Base-by-base conservation (phyloP, 2,888 invertebrate genomes). In the Eilema depressum region DNA sequence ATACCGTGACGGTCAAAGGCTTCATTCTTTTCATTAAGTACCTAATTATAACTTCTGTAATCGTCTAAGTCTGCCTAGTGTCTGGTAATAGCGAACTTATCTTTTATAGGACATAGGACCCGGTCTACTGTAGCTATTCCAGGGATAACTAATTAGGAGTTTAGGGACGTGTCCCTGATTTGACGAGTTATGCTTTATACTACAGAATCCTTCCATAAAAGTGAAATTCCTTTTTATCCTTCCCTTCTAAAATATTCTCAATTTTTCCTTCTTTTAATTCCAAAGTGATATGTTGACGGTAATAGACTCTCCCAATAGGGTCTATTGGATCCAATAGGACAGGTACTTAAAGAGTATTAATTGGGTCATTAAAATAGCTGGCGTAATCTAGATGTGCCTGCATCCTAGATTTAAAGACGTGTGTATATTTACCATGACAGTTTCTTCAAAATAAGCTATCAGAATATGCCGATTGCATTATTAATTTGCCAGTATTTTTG, bases 401-500 rank as follows among this genome's bases (percentile, higher is more conserved):
- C 47, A 20, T 47, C 20, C 8, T 7, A n/a, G 10, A 53, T 53
- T n/a, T 53, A n/a, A n/a, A 8, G 53, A 7, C n/a, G 10, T 53
- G 53, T 7, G 53, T 53, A 8, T n/a, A 53, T 8, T 20, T 47
- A 47, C 1, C 47, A 47, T 47, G 17, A 53, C 53, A 2, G 4
- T 20, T 20, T 47, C 20, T 47, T 47, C 20, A 20, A 47, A 20
- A 41, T 41, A 41, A 47, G 47, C 20, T 47, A 47, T 3, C 25
- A 37, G 37, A 37, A 26, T 59, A 26, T 26, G 5, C 5, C 5
- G 14, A 30, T 41, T 28, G 7, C 30, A 25, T 61, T 41, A 28
- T 41, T 25, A 63, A 56, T 25, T 64, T 63, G 33, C 68, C 62
- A 63, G n/a, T 62, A 26, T 59, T 47, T 64, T 47, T 64, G 25